Percentiles rank a stretch among this genome's conserved stretches.
Conservation (phyloP, 1,140 invertebrate species). For the Elymnias hypermnestra region DNA sequence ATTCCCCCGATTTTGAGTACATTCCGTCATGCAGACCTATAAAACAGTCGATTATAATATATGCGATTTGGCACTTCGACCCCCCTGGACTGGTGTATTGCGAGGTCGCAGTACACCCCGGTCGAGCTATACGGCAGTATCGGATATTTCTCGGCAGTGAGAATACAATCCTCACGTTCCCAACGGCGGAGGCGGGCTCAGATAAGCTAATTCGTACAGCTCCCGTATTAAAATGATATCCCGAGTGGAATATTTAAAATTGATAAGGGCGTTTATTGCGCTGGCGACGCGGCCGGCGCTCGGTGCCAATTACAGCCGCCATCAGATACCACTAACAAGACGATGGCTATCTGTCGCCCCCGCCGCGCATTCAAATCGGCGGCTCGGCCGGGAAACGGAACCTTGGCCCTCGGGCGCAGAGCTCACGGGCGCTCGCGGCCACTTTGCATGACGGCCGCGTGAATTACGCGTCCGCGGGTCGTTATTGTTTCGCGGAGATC, state of each 20-base stretch:
- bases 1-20: no score
- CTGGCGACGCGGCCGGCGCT: slow-evolving; percentile 27
- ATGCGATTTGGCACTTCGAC: no score
- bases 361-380: slow-evolving; percentile 50
- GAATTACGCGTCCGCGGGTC: slow-evolving; percentile 69
- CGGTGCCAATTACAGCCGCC: slow-evolving; percentile 68
- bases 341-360: slow-evolving; percentile 61
- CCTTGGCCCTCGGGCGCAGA: background rate
- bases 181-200: slow-evolving; percentile 4
- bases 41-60: no score
- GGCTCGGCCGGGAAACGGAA: background rate
- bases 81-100: no score
- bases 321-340: slow-evolving; percentile 71
- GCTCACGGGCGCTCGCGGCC: slow-evolving; percentile 1
- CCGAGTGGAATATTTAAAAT: slow-evolving; percentile 36
- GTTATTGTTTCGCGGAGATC: slow-evolving; percentile 40
- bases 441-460: slow-evolving; percentile 70
- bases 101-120: no score
- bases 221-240: slow-evolving; percentile 29
- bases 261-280: slow-evolving; percentile 45
- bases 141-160: no score
- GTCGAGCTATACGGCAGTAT: no score
- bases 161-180: background rate
- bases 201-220: slow-evolving; percentile 22
- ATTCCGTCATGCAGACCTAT: no score